Base-by-base conservation (phyloP, 2,888 invertebrate species). In the Stenchaetothrips biformis region DNA sequence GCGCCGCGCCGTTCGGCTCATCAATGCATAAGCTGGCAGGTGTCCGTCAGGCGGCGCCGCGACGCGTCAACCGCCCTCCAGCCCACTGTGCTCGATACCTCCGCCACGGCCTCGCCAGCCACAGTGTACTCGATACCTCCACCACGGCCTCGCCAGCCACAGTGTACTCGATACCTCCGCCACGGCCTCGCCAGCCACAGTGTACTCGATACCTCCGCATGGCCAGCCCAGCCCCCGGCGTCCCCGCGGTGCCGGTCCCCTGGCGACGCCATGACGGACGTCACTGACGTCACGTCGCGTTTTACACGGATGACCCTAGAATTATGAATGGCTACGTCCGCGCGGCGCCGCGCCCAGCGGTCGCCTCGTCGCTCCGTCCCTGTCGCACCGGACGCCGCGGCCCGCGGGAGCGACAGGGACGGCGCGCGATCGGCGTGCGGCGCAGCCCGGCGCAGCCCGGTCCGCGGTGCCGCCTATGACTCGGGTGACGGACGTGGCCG, bases 21-120 rank as follows among this genome's bases (percentile, higher is more conserved):
- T 74, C 67, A 74, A 74, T 74, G 67, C 67, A 74, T 74, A 74
- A 74, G 25, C 67, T 74, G 67, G 25, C 67, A 25, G 67, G 21
- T 21, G 67, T 74, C 67, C 67, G 67, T 74, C 67, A 25, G 21
- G 21, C 21, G 67, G 37, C 37, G 37, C 37, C 37, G 37, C 53
- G 53, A 16, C 53, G 53, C 53, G 53, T 53, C 53, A 53, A 53
- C 53, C 53, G 13, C 53, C 2, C n/a, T n/a, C 37, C 37, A 4
- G 37, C 37, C 4, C 37, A 37, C 2, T 37, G 37, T 37, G 4
- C 37, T 37, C 37, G 37, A 37, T 37, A 37, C 37, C 37, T 37
- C 37, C 37, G n/a, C n/a, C n/a, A n/a, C n/a, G n/a, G n/a, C n/a
- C n/a, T n/a, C n/a, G n/a, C n/a, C n/a, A n/a, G n/a, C n/a, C n/a